phyloP scores from a whole-genome alignment of 1,140 invertebrate genomes.

The Lepidotrigona ventralis region DNA sequence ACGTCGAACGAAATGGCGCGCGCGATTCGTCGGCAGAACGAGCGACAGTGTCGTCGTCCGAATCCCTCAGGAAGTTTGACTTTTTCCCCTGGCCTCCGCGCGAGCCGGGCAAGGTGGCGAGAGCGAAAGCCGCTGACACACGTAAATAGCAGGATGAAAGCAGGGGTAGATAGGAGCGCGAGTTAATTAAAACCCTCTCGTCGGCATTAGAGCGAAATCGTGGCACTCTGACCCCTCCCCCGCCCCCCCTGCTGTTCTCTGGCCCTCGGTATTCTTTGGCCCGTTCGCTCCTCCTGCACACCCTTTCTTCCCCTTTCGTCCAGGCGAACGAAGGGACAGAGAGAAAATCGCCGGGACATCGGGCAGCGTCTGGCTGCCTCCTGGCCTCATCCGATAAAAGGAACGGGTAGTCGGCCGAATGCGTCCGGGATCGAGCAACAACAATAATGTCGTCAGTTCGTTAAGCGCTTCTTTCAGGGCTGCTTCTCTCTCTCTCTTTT shows the following conservation, averaged over 20 bases:
- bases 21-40: not conserved
- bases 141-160: constrained; percentile 66
- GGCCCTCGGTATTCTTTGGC: not conserved
- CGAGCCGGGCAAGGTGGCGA: not conserved
- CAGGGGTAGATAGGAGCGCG: constrained; percentile 55
- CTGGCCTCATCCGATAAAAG: constrained; percentile 72
- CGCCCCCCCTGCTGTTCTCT: not conserved
- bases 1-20: not conserved
- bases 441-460: constrained; percentile 74
- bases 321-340: constrained; percentile 40
- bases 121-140: constrained; percentile 66
- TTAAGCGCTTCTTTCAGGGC: constrained; percentile 72
- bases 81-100: constrained; percentile 25
- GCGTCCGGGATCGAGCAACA: constrained; percentile 65
- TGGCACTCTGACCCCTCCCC: constrained; percentile 7
- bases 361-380: constrained; percentile 51
- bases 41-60: too few species aligned
- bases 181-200: constrained; percentile 68
- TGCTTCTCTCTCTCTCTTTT: not conserved
- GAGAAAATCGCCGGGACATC: constrained; percentile 54
- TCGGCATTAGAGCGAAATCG: constrained; percentile 68
- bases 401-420: constrained; percentile 68
- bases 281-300: constrained; percentile 9
- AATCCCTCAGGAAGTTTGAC: not conserved
- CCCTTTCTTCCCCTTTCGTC: constrained; percentile 40